phyloP scores from a whole-genome alignment of 2,888 invertebrate genomes.

The Acrobasis repandana region DNA sequence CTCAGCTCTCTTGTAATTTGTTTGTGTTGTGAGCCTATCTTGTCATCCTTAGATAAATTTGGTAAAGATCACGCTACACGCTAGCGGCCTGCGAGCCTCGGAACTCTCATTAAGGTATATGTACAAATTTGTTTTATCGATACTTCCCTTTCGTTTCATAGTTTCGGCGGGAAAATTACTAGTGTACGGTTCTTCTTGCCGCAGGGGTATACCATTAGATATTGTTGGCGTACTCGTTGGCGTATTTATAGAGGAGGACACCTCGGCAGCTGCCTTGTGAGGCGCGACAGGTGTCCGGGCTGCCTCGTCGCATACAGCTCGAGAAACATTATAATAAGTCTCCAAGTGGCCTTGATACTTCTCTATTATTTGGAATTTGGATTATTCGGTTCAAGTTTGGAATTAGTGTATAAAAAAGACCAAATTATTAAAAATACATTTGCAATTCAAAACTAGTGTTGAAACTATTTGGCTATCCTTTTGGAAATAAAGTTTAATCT shows the following conservation, averaged over 20 bases:
- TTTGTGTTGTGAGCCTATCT: background rate
- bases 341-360: constrained; percentile 83
- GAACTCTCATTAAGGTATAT: constrained; percentile 53
- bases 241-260: constrained; percentile 51
- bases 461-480: constrained; percentile 81
- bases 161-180: constrained; percentile 71
- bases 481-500: constrained; percentile 77
- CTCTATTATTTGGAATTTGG: constrained; percentile 77
- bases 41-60: background rate
- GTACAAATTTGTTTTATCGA: constrained; percentile 77
- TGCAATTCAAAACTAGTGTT: constrained; percentile 76
- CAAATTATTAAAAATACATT: constrained; percentile 74
- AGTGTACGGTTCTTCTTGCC: constrained; percentile 69
- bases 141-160: constrained; percentile 65
- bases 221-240: constrained; percentile 74
- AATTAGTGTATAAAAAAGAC: constrained; percentile 79
- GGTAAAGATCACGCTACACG: constrained; percentile 13
- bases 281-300: constrained; percentile 40
- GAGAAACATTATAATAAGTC: constrained; percentile 74
- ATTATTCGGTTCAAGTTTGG: constrained; percentile 79
- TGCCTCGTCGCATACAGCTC: constrained; percentile 69
- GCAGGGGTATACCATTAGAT: constrained; percentile 79
- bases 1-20: too few relatives aligned
- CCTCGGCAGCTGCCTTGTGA: constrained; percentile 23
- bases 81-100: constrained; percentile 22